Base-by-base conservation (phyloP, 2,797 vertebrate genomes). In the Enteromius mattozi region DNA sequence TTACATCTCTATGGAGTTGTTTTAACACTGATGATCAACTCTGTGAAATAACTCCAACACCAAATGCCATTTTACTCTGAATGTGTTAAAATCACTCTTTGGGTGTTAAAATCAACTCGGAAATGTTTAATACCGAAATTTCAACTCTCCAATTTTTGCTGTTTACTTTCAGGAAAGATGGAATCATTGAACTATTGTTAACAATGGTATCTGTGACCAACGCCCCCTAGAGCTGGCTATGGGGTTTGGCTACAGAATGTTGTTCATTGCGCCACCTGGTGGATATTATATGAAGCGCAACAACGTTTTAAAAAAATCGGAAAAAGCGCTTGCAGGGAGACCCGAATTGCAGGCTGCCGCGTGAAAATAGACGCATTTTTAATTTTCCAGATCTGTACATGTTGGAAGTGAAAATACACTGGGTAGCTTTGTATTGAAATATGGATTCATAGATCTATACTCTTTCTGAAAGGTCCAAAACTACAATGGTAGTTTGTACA, bases 321-420 rank as follows among this genome's bases (percentile, higher is more conserved):
- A 27, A 27, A 27, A 27, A 27, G 27, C 27, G 27, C 27, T 27
- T 27, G 27, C 27, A 27, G 27, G 27, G 27, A 27, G 27, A 27
- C 27, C 27, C 27, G 27, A 27, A 27, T 27, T 27, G 27, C 27
- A 27, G 27, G 27, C 27, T 27, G 27, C 27, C 27, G 27, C 27
- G 27, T 27, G 27, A 27, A 27, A 27, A 27, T 27, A 27, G 27
- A 27, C 27, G 27, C 27, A 27, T 27, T 27, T 27, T 27, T 27
- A 27, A 27, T 27, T n/a, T n/a, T n/a, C 27, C 27, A 27, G 27
- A 27, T 35, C 35, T 3, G 35, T 35, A 5, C 6, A 30, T 63
- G 42, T 65, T 2, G 47, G 16, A 81, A 27, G 24, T 56, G 45
- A 51, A 80, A 80, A 24, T 54, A 40, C 78, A 51, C 24, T 45